Base-by-base conservation (phyloP, 2,797 vertebrate species). In the Hippopotamyrus pictus region DNA sequence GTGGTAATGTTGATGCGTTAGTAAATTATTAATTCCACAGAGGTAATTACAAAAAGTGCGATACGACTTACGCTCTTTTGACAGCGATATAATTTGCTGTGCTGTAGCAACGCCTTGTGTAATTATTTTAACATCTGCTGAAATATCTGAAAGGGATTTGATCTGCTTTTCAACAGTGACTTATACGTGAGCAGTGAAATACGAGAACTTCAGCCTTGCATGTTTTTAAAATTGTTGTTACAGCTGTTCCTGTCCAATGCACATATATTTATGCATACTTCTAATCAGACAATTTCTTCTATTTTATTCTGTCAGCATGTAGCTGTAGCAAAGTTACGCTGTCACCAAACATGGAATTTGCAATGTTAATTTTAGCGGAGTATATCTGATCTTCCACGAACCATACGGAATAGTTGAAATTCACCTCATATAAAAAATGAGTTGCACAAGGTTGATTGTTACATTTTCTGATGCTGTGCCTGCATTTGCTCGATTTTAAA, bases 401-500 rank as follows among this genome's bases (percentile, higher is more conserved):
- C 37, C 73, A 44, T 8, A 44, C 5, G 5, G 33, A 41, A 41
- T 41, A 41, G 37, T 2, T 76, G 6, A 41, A 76, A 37, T 37
- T 41, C 69, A 76, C 69, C 69, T 76, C 37, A 5, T 17, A 73
- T 73, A 37, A 73, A 33, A 65, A 37, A 41, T 3, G 14, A 76
- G 14, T 41, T 76, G 33, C 14, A 41, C 8, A 9, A 90, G 88
- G 88, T 90, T 73, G 73, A 25, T 91, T 46, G 92, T 89, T 84
- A 91, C 87, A 57, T 19, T 48, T 51, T 85, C 54, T 41, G 2
- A 69, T 19, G 29, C 11, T 73, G 25, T 62, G 33, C 9, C 25
- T 62, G 59, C 59, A 62, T 25, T 33, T 46, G 57, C 46, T 93
- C 17, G 2, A 33, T 89, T 44, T 92, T 94, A 91, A 94, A 93